These are phyloP conservation scores for Isurus oxyrinchus DNA, from an alignment of 2,113 vertebrate species.

Conservation along the genomic window DNA sequence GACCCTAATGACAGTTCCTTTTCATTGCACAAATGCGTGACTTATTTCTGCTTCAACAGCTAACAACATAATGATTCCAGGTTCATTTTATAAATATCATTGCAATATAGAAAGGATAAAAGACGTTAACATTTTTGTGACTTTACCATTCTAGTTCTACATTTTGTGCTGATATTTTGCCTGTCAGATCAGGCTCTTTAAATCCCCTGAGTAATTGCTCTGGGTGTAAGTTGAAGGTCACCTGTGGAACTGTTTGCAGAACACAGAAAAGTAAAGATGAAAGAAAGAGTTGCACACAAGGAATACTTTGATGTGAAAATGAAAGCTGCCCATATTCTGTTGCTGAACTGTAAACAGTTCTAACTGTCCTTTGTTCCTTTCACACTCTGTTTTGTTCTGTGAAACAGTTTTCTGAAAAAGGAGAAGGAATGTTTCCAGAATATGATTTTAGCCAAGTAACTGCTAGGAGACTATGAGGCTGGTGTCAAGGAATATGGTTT, in stretches of 20 bases:
- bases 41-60: background rate
- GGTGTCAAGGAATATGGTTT: background rate
- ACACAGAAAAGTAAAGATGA: background rate
- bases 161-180: background rate
- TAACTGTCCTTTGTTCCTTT: background rate
- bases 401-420: background rate
- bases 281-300: background rate
- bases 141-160: background rate
- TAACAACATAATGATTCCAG: background rate
- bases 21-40: background rate
- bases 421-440: background rate
- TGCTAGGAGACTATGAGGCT: background rate
- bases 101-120: background rate
- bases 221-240: background rate
- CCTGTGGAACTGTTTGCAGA: background rate
- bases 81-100: background rate
- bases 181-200: background rate
- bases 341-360: background rate
- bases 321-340: background rate
- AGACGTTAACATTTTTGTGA: background rate
- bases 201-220: background rate
- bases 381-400: background rate
- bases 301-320: constrained; percentile 19
- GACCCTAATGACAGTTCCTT: background rate
- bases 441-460: background rate